A percentile compares a stretch with the other conserved stretches of the same genome.
These are phyloP conservation scores for Cyphomyrus discorhynchus DNA, from an alignment of 2,113 vertebrate species.

Conservation along the genomic window DNA sequence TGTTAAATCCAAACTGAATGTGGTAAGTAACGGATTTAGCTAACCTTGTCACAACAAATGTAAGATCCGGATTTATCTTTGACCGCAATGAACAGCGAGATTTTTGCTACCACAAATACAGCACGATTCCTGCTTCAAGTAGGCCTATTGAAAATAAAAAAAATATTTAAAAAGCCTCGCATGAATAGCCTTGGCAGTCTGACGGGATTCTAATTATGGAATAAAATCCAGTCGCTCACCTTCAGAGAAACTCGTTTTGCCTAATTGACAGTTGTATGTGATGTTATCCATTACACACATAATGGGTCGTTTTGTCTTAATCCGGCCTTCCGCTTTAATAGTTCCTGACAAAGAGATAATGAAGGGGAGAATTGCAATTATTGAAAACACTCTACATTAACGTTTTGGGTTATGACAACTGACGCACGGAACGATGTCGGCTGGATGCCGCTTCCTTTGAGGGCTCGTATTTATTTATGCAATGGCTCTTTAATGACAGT, in stretches of 20 bases:
- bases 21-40: neutral
- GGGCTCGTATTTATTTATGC: conserved; percentile 48
- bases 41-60: neutral
- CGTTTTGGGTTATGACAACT: conserved; percentile 26
- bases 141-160: neutral
- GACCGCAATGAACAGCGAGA: neutral
- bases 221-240: neutral
- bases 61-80: conserved; percentile 22
- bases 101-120: neutral
- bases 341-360: conserved; percentile 42
- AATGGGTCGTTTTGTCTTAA: conserved; percentile 45
- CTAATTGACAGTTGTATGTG: conserved; percentile 47
- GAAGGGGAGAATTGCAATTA: conserved; percentile 38
- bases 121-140: neutral
- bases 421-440: conserved; percentile 39
- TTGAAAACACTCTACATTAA: neutral
- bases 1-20: neutral
- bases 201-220: conserved; percentile 18
- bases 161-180: conserved; percentile 35
- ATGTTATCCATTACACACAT: conserved; percentile 53
- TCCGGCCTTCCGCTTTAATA: conserved; percentile 25
- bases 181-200: conserved; percentile 23
- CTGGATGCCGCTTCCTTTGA: conserved; percentile 31
- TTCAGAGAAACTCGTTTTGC: neutral
- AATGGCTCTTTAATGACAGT: conserved; percentile 28